A percentile compares a stretch with the other conserved stretches of the same genome.
phyloP scores from a whole-genome alignment of 2,888 invertebrate species.

The Lycophotia porphyrea region DNA sequence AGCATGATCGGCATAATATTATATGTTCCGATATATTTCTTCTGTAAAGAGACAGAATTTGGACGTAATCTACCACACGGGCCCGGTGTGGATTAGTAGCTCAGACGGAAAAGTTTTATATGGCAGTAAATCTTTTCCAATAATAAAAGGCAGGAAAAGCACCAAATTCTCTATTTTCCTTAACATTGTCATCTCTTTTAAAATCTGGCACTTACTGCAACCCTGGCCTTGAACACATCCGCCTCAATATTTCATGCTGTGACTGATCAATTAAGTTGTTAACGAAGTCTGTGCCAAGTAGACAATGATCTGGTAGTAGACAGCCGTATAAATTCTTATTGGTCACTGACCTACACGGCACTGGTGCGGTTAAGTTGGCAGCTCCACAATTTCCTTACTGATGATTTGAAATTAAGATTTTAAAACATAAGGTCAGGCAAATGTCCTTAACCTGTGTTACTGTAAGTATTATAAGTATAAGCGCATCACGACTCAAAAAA shows the following conservation, averaged over 20 bases:
- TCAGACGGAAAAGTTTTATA: neutral
- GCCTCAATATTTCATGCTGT: constrained; percentile 25
- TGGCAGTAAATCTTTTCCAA: neutral
- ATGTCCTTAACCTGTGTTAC: neutral
- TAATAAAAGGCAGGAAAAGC: neutral
- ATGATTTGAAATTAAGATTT: neutral
- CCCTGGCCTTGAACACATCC: constrained; percentile 43
- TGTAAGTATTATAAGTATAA: too few species aligned
- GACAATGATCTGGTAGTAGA: constrained; percentile 16
- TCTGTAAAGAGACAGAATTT: neutral
- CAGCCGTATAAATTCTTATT: constrained; percentile 45
- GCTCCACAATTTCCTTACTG: neutral
- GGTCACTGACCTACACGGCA: constrained; percentile 31
- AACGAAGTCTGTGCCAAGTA: constrained; percentile 48
- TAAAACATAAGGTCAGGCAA: neutral
- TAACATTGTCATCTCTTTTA: neutral
- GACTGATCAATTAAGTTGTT: constrained; percentile 38
- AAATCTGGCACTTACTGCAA: constrained; percentile 1
- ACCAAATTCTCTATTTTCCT: neutral
- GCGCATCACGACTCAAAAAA: neutral
- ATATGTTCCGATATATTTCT: neutral
- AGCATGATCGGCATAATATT: neutral
- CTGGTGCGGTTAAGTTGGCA: constrained; percentile 18
- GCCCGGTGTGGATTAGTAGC: neutral
- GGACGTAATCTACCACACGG: neutral